A percentile compares a stretch with the other conserved stretches of the same genome.
phyloP scores from a whole-genome alignment of 2,888 invertebrate species.

The Malthinus seriepunctatus region DNA sequence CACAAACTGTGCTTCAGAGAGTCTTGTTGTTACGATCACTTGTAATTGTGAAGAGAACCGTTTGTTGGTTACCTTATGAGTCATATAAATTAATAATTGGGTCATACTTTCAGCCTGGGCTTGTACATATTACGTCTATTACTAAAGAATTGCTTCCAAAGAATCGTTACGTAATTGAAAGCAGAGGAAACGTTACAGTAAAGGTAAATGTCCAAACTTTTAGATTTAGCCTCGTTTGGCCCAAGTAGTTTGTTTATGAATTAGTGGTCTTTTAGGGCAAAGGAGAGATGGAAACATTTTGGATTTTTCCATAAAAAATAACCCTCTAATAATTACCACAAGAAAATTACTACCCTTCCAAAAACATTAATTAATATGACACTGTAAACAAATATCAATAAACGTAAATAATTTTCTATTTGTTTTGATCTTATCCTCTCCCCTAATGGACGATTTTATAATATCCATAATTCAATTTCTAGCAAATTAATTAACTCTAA shows the following conservation, averaged over 20 bases:
- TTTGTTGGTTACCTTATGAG: background rate
- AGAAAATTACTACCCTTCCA: background rate
- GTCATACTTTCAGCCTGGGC: conserved; percentile 61
- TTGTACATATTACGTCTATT: conserved; percentile 75
- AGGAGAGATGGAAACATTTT: conserved; percentile 69
- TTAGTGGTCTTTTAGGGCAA: conserved; percentile 82
- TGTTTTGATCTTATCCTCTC: background rate
- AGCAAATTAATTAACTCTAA: conserved; percentile 16
- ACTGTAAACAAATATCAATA: background rate
- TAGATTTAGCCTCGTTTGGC: too few species aligned
- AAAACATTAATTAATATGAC: background rate
- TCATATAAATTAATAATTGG: background rate
- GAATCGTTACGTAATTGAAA: conserved; percentile 68
- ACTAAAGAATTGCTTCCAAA: conserved; percentile 70
- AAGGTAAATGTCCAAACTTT: conserved; percentile 61
- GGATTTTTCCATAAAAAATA: conserved; percentile 7
- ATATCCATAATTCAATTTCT: background rate
- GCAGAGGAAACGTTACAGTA: conserved; percentile 76
- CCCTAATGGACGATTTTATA: background rate
- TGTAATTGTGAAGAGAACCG: background rate
- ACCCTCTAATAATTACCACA: background rate
- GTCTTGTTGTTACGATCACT: background rate
- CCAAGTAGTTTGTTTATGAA: too few species aligned
- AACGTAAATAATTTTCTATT: background rate
- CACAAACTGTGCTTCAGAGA: background rate